Percentiles rank a stretch among this genome's conserved stretches.
Evolutionary conservation across 2,888 invertebrate genomes (phyloP).

Genomic region (Trissolcus brochymenae): DNA sequence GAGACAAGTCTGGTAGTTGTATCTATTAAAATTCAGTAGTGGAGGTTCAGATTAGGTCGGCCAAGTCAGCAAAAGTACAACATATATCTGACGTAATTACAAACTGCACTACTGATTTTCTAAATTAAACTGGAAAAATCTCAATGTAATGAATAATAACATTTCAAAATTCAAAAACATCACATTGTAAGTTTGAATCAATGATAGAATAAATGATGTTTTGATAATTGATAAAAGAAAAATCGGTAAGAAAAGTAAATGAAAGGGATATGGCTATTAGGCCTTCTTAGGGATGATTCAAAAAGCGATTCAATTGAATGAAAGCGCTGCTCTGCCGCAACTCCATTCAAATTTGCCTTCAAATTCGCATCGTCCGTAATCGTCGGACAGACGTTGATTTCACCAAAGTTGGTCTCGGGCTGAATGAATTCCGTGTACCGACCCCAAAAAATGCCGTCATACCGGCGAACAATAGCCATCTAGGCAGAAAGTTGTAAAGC

Average conservation of each 20-base stretch:
- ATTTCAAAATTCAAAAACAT: too few species aligned
- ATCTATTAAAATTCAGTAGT: too few species aligned
- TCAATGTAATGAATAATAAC: too few species aligned
- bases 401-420: slow-evolving; percentile 40
- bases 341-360: slow-evolving; percentile 42
- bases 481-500: slow-evolving; percentile 59
- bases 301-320: slow-evolving; percentile 42
- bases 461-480: slow-evolving; percentile 58
- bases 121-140: too few species aligned
- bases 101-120: too few species aligned
- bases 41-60: too few species aligned
- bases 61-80: too few species aligned
- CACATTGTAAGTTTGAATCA: too few species aligned
- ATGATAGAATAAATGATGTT: too few species aligned
- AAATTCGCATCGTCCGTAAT: slow-evolving; percentile 43
- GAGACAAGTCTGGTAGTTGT: too few species aligned
- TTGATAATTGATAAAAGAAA: background rate
- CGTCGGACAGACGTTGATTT: slow-evolving; percentile 50
- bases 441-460: slow-evolving; percentile 57
- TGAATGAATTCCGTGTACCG: slow-evolving; percentile 53
- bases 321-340: slow-evolving; percentile 30
- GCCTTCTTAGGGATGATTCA: slow-evolving; percentile 9
- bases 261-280: slow-evolving; percentile 28
- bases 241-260: background rate
- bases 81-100: too few species aligned